Conservation (phyloP, 2,888 invertebrate genomes). For the Pyrrhosoma nymphula region DNA sequence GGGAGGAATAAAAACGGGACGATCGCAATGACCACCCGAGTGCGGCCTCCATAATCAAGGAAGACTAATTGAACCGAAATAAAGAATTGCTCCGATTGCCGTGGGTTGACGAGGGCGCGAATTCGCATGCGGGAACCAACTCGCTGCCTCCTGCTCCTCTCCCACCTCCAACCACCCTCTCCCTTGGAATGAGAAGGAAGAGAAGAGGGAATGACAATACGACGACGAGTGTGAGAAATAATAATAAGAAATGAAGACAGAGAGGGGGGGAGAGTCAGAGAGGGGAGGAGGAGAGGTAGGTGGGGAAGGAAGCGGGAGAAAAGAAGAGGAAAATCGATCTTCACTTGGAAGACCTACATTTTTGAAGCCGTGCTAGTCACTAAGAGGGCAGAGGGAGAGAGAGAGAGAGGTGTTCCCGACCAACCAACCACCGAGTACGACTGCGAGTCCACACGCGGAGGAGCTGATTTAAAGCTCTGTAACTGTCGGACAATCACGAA, state of each 20-base stretch:
- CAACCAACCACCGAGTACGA: not conserved
- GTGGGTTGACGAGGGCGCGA: not conserved
- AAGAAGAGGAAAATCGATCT: conserved; percentile 48
- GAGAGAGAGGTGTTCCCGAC: too few relatives aligned
- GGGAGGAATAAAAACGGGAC: not conserved
- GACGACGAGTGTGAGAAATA: not conserved
- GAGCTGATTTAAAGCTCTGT: conserved; percentile 2
- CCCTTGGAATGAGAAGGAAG: not conserved
- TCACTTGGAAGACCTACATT: conserved; percentile 51
- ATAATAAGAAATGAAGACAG: not conserved
- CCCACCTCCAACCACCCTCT: not conserved
- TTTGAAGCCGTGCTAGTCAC: conserved; percentile 38
- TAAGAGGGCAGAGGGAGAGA: not conserved
- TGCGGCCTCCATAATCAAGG: not conserved
- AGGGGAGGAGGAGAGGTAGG: not conserved
- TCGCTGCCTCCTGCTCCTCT: not conserved
- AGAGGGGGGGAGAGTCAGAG: not conserved
- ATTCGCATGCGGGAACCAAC: not conserved
- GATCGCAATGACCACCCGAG: not conserved
- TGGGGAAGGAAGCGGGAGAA: not conserved
- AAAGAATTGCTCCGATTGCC: not conserved
- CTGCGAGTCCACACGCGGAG: not conserved
- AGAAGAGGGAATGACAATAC: not conserved
- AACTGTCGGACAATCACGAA: not conserved
- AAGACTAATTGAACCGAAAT: conserved; percentile 23